A percentile compares a stretch with the other conserved stretches of the same genome.
These are phyloP conservation scores for Cebidichthys violaceus DNA, from an alignment of 2,113 vertebrate genomes.

Conservation along the genomic window DNA sequence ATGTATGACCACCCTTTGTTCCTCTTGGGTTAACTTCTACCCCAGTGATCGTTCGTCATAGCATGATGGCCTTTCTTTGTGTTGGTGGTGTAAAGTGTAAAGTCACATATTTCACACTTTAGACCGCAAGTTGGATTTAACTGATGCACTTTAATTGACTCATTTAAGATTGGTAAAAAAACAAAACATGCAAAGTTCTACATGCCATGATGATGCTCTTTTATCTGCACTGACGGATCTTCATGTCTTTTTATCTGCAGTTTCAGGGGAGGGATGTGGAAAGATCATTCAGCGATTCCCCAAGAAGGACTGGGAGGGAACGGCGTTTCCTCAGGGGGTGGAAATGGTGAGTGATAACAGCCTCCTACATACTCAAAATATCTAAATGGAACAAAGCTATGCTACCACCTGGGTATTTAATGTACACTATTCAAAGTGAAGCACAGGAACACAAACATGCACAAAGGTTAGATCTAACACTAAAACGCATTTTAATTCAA, in stretches of 20 bases:
- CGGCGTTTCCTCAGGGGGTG: constrained; percentile 97
- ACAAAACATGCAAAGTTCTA: background rate
- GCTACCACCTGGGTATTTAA: background rate
- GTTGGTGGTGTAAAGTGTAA: constrained; percentile 52
- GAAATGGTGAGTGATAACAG: constrained; percentile 91
- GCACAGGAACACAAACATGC: background rate
- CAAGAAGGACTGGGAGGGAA: constrained; percentile 96
- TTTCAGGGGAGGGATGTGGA: constrained; percentile 92
- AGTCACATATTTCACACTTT: constrained; percentile 67
- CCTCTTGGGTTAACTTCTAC: background rate
- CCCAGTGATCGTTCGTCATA: constrained; percentile 2
- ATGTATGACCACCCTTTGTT: background rate
- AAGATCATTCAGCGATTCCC: constrained; percentile 99
- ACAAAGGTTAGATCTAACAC: background rate
- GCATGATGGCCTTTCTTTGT: constrained; percentile 53
- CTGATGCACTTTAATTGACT: background rate
- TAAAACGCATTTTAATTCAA: background rate
- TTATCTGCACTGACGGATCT: constrained; percentile 1
- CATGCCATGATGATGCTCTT: background rate
- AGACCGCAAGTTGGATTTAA: constrained; percentile 56
- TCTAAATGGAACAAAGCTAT: background rate
- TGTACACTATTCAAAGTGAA: background rate
- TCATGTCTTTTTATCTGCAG: constrained; percentile 75
- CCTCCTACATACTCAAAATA: background rate
- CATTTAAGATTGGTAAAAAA: background rate